phyloP scores from a whole-genome alignment of 1,140 invertebrate genomes.

The Aphidius gifuensis region DNA sequence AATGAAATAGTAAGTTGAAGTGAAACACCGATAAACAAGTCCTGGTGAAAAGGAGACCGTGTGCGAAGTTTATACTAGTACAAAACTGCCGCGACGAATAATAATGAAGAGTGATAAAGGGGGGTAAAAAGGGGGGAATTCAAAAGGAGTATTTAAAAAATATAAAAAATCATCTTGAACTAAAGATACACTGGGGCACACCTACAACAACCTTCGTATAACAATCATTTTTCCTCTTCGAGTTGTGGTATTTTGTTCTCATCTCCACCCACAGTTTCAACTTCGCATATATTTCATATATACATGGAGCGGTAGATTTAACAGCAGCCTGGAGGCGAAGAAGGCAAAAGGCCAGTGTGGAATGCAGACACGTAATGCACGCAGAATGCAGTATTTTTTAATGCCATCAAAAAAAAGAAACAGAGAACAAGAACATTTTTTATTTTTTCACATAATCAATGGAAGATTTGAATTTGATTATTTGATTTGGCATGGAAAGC shows the following conservation, averaged over 20 bases:
- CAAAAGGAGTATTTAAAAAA: not conserved
- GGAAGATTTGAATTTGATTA: not conserved
- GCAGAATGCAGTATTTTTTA: conserved; percentile 38
- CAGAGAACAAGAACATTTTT: no score
- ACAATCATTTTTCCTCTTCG: conserved; percentile 28
- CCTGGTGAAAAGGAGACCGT: conserved; percentile 22
- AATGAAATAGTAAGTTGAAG: conserved; percentile 26
- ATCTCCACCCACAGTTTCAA: no score
- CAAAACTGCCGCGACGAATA: conserved; percentile 28
- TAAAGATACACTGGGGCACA: conserved; percentile 13
- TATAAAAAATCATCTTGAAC: conserved; percentile 19
- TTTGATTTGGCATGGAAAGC: not conserved
- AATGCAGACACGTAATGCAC: conserved; percentile 51
- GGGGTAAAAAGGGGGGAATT: conserved; percentile 20
- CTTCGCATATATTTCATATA: no score
- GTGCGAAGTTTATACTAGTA: conserved; percentile 25
- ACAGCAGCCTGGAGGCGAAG: conserved; percentile 10
- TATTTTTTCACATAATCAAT: not conserved
- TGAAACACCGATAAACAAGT: conserved; percentile 20
- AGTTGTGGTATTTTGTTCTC: conserved; percentile 15
- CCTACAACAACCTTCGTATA: conserved; percentile 26
- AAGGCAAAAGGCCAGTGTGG: conserved; percentile 43
- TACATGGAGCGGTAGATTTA: not conserved
- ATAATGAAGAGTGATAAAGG: conserved; percentile 20
- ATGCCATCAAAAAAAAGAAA: not conserved